A percentile compares a stretch with the other conserved stretches of the same genome.
Evolutionary conservation across 2,113 vertebrate genomes (phyloP).

Genomic region (Microcebus lehilahytsara): DNA sequence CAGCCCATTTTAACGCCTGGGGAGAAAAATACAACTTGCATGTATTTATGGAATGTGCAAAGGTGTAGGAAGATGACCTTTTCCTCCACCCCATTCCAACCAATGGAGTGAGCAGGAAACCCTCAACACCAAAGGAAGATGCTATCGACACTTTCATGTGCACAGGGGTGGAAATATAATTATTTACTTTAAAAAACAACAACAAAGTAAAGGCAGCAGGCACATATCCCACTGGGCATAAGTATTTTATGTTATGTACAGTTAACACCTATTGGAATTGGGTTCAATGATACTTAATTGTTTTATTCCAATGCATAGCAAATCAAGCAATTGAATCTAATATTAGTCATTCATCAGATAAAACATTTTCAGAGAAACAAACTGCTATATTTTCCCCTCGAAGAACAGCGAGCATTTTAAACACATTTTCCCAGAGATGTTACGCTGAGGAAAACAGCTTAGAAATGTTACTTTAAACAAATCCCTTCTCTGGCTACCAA

Average conservation of each 20-base stretch:
- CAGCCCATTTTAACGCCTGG: neutral
- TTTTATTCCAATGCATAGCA: neutral
- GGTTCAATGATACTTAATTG: conserved; percentile 6
- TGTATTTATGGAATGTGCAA: neutral
- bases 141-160: neutral
- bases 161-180: accelerated
- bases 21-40: neutral
- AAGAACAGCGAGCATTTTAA: conserved; percentile 50
- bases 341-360: conserved; percentile 63
- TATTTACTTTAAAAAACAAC: neutral
- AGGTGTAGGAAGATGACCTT: neutral
- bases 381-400: conserved; percentile 51
- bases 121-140: neutral
- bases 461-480: conserved; percentile 69
- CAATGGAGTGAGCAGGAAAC: neutral
- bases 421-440: conserved; percentile 35
- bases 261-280: neutral
- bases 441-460: conserved; percentile 54
- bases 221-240: neutral
- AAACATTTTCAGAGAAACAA: conserved; percentile 63
- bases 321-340: conserved; percentile 67
- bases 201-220: neutral
- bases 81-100: neutral
- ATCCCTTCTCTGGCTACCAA: conserved; percentile 46
- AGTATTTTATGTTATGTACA: accelerated